These are phyloP conservation scores for Myotis planiceps DNA, from an alignment of 2,797 vertebrate species.

Conservation along the genomic window DNA sequence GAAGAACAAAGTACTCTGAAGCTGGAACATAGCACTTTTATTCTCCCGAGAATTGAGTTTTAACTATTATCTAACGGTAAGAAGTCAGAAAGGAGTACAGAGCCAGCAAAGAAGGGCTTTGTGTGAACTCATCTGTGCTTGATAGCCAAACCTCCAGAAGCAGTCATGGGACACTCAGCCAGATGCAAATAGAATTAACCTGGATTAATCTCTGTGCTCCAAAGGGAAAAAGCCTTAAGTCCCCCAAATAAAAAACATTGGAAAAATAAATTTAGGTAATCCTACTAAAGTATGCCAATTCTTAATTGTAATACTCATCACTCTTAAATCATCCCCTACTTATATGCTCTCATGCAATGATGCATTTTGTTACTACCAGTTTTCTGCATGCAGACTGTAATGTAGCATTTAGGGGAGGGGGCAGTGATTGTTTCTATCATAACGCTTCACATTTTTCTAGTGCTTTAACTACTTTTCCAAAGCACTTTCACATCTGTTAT, in stretches of 20 bases:
- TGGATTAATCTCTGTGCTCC: conserved; percentile 40
- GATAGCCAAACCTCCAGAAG: neutral
- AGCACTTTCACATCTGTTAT: conserved; percentile 53
- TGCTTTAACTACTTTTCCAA: conserved; percentile 45
- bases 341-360: neutral
- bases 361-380: neutral
- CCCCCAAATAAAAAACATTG: conserved; percentile 10
- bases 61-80: neutral
- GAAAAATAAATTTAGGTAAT: conserved; percentile 49
- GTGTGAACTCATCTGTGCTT: conserved; percentile 47
- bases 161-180: conserved; percentile 29
- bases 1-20: neutral
- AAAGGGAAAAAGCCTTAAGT: conserved; percentile 48
- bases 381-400: neutral
- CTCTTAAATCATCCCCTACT: neutral
- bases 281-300: conserved; percentile 32
- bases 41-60: neutral
- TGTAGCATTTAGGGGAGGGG: neutral
- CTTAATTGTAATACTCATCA: neutral
- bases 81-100: conserved; percentile 12
- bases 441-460: conserved; percentile 28
- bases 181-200: conserved; percentile 56
- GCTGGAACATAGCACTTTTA: neutral
- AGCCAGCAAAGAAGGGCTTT: neutral
- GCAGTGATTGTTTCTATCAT: neutral